Conservation (phyloP, 1,140 invertebrate species). For the Brachionus rubens region DNA sequence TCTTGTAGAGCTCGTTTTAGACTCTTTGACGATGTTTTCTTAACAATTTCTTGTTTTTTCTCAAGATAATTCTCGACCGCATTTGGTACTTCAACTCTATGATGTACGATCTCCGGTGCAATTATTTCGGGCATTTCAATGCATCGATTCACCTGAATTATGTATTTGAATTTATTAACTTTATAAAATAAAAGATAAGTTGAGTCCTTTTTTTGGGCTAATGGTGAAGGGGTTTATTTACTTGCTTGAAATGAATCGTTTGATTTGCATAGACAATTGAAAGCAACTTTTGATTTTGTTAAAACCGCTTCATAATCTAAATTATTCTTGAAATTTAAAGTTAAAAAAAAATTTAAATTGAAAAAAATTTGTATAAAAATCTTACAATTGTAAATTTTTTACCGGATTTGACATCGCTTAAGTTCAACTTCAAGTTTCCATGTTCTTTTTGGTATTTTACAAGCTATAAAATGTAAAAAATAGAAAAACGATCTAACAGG, state of each 20-base stretch:
- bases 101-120: neutral
- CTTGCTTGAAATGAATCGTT: constrained; percentile 8
- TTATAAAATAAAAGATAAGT: neutral
- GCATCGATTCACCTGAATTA: constrained; percentile 15
- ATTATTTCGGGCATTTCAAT: constrained; percentile 20
- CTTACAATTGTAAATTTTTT: constrained; percentile 19
- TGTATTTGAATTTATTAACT: constrained; percentile 34
- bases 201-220: no score
- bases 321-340: neutral
- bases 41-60: neutral
- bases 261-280: constrained; percentile 4
- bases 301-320: constrained; percentile 13
- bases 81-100: neutral
- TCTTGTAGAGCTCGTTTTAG: neutral
- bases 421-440: constrained; percentile 5
- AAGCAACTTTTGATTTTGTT: constrained; percentile 17
- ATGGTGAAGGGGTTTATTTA: neutral
- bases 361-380: neutral
- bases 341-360: neutral
- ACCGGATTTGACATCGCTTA: constrained; percentile 14
- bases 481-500: neutral
- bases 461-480: neutral
- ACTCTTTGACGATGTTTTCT: neutral
- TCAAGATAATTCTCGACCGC: constrained; percentile 6
- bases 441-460: constrained; percentile 21